Base-by-base conservation (phyloP, 92 coral and sea anemone genomes). In the Epizoanthus fatuus region DNA sequence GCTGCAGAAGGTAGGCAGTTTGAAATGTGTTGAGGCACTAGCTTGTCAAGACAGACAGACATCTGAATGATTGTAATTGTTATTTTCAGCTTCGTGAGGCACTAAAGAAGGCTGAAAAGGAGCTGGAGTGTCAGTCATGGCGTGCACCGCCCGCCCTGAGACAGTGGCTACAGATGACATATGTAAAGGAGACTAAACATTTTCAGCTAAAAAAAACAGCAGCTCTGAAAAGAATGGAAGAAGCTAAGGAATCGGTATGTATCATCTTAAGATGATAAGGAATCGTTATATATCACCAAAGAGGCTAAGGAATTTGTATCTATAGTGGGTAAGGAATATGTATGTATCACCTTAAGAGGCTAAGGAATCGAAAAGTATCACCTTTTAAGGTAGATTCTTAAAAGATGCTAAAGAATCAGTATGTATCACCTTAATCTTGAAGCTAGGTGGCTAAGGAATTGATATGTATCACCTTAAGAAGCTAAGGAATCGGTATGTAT, bases 241-340 rank as follows among this genome's bases (percentile, higher is more conserved):
- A 91, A 75, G 99, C 99, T 14, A 97, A 95, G 84, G 99, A 97
- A 59, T 95, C 99, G 44, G 99, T 97, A 74, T 22, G 98, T 93
- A n/a, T 40, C 29, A 10, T 20, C 1, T 60, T 60, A 2, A 69
- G 40, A 37, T 37, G 15, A 3, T 77, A 37, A 47, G 40, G 42
- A 10, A 12, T 68, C 20, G 44, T 32, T 5, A 83, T 45, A 16
- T 63, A 0, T 82, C 13, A 6, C 8, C 35, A 29, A 29, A 29
- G 1, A 29, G 35, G 35, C 35, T 29, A 29, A 29, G 35, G 1
- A 29, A 29, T 29, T 29, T 1, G 35, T 1, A 29, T 29, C 35
- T 29, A 29, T 29, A 29, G 35, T 29, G 35, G 35, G 35, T 29
- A 29, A 29, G 35, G 35, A 29, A 29, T 29, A 0, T 0, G 1